Evolutionary conservation across 2,797 vertebrate genomes (phyloP), one percentile per base, ranked within the genome.

Genomic region (Salarias fasciatus): DNA sequence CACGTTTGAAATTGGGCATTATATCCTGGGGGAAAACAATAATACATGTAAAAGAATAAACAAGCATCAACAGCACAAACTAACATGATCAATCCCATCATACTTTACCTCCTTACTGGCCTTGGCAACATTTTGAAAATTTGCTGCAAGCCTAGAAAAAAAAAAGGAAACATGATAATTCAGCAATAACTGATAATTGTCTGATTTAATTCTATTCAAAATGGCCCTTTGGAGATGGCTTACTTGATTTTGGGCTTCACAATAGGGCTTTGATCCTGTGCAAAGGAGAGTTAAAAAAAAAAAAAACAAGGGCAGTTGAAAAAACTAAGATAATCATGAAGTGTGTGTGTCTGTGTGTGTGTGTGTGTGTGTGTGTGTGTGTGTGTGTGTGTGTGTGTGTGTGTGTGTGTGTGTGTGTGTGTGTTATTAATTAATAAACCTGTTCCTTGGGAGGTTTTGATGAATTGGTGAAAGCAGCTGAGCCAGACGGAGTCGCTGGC

Each of bases 201-300:
- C 6, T 2, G 33, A 35, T 9, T 35, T 6, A 33, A 11, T 10
- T 38, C 11, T 38, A 8, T 69, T 58, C 48, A 53, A 1, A 53
- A 5, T 14, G 3, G 1, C 11, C 15, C 0, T 51, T 2, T 46
- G 11, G 49, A 15, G 1, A 53, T 2, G 2, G 2, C 80, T 82
- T 78, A 93, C 93, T 37, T 91, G 77, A 52, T 86, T 85, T 77
- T 93, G 10, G 85, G 50, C 62, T 86, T 94, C 0, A 37, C 42
- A 29, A 74, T 61, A 15, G 84, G 79, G 51, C 33, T 80, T 49
- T 53, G 40, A 50, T 11, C 44, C 77, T 83, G 47, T 49, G 1
- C 6, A 54, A 56, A 14, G 5, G 10, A n/a, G 63, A 33, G 3
- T 1, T 5, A 5, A 6, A 57, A 50, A 59, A 41, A 18, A 29